Evolutionary conservation across 2,888 invertebrate species (phyloP).

Genomic region (Erebia aethiops): DNA sequence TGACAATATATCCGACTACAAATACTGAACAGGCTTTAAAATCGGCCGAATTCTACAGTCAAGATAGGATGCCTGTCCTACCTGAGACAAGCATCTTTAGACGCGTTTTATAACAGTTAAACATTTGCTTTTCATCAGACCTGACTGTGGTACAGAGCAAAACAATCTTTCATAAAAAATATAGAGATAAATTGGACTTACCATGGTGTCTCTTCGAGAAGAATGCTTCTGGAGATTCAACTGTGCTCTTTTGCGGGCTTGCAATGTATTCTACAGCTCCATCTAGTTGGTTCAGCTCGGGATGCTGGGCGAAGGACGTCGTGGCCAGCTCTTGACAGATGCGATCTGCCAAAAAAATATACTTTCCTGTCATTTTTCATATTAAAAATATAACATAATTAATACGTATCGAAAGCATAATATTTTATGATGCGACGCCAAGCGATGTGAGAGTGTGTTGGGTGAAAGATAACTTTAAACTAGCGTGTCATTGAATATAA

Average conservation of each 20-base stretch:
- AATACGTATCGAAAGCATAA: not conserved
- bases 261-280: constrained; percentile 52
- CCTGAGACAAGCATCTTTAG: too few relatives aligned
- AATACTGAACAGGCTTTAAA: too few relatives aligned
- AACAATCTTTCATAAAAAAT: not conserved
- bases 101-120: too few relatives aligned
- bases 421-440: not conserved
- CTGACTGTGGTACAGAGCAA: not conserved
- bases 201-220: constrained; percentile 56
- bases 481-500: too few relatives aligned
- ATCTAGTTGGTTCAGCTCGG: constrained; percentile 47
- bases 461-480: too few relatives aligned
- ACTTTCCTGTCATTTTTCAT: not conserved
- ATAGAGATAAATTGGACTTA: constrained; percentile 38
- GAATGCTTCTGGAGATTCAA: constrained; percentile 52
- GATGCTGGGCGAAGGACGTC: constrained; percentile 44
- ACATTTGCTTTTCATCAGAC: too few relatives aligned
- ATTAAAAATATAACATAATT: not conserved
- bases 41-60: too few relatives aligned
- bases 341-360: constrained; percentile 43
- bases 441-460: too few relatives aligned
- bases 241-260: constrained; percentile 45
- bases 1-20: too few relatives aligned
- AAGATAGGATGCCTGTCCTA: too few relatives aligned
- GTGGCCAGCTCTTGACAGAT: constrained; percentile 45